phyloP scores from a whole-genome alignment of 1,140 invertebrate genomes.

The Prorops nasuta region DNA sequence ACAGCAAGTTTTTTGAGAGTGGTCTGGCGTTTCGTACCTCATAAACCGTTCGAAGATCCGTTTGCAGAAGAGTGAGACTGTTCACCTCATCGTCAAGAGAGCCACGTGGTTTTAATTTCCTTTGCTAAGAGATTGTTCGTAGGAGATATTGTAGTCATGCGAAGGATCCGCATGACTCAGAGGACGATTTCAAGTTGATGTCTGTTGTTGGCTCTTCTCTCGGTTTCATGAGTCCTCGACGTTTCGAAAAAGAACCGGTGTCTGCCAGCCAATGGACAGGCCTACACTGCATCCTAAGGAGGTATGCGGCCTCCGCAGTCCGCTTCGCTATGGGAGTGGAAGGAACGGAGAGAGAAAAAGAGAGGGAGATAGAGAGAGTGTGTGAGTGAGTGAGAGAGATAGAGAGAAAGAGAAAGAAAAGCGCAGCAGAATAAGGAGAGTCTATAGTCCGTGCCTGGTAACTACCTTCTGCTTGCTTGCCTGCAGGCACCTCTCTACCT shows the following conservation, averaged over 20 bases:
- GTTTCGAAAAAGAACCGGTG: conserved; percentile 41
- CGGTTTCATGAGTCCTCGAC: conserved; percentile 17
- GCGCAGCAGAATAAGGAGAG: conserved; percentile 28
- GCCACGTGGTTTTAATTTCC: no score
- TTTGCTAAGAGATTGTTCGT: no score
- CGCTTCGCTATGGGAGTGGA: conserved; percentile 39
- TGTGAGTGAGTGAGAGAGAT: conserved; percentile 8
- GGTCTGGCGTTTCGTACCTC: no score
- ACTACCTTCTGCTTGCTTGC: no score
- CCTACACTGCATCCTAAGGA: conserved; percentile 50
- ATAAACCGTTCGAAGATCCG: no score
- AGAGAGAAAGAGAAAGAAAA: conserved; percentile 21
- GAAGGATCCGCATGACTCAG: conserved; percentile 13
- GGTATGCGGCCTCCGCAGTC: conserved; percentile 43
- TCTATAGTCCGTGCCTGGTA: conserved; percentile 33
- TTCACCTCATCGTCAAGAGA: no score
- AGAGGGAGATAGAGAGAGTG: conserved; percentile 20
- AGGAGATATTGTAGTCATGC: no score
- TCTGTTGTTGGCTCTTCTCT: conserved; percentile 8
- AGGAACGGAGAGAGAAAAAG: conserved; percentile 37
- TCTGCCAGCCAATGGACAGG: conserved; percentile 38
- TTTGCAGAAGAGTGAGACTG: no score
- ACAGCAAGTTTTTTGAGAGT: no score
- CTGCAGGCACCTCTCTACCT: no score
- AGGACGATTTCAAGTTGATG: background rate